phyloP scores from a whole-genome alignment of 2,113 vertebrate species.

The Tenebrosternarchus preto region DNA sequence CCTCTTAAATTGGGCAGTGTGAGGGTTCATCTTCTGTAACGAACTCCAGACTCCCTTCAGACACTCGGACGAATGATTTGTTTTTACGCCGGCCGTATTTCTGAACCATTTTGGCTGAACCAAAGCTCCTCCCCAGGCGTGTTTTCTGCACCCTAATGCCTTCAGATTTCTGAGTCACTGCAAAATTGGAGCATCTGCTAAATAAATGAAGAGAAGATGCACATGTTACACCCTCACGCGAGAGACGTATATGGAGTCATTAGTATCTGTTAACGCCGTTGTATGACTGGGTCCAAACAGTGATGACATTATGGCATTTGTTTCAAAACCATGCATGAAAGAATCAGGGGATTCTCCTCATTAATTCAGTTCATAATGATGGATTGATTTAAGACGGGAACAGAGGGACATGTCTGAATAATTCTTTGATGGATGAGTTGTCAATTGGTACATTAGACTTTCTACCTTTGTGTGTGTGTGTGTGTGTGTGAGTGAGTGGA shows the following conservation, averaged over 20 bases:
- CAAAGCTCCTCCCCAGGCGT: conserved; percentile 38
- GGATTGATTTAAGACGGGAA: conserved; percentile 41
- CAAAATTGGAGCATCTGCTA: conserved; percentile 47
- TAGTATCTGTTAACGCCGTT: conserved; percentile 28
- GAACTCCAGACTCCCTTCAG: conserved; percentile 46
- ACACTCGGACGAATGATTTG: conserved; percentile 50
- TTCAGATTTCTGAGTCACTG: conserved; percentile 44
- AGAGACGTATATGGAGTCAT: conserved; percentile 40
- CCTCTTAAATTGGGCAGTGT: conserved; percentile 33
- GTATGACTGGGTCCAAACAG: conserved; percentile 25
- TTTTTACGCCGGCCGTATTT: conserved; percentile 45
- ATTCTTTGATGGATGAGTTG: conserved; percentile 38
- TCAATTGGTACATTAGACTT: conserved; percentile 40
- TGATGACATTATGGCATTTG: conserved; percentile 41
- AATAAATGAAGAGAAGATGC: conserved; percentile 49
- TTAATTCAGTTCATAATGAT: conserved; percentile 53
- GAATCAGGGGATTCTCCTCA: conserved; percentile 47
- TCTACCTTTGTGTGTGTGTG: conserved; percentile 8
- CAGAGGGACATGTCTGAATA: conserved; percentile 30
- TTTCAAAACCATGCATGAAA: conserved; percentile 35
- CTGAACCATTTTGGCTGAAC: conserved; percentile 28
- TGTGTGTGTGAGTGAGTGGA: conserved; percentile 3
- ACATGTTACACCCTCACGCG: conserved; percentile 30
- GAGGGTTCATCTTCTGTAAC: conserved; percentile 20
- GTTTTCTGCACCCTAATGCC: conserved; percentile 41